Evolutionary conservation across 2,113 vertebrate species (phyloP).

Genomic region (Columba livia): DNA sequence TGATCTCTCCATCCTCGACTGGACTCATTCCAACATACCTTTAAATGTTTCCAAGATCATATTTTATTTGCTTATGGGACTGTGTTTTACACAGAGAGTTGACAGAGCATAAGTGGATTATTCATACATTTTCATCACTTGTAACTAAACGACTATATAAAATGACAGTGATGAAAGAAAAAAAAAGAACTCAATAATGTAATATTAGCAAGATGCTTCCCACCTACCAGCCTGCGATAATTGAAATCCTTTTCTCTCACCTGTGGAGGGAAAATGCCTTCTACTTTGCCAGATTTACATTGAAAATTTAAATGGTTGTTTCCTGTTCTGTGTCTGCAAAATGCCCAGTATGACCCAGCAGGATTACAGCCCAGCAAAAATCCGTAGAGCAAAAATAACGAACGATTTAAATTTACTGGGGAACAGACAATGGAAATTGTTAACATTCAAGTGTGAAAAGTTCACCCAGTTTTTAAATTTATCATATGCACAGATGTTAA

Average conservation of each 20-base stretch:
- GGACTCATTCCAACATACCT: neutral
- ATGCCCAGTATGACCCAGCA: neutral
- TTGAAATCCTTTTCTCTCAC: neutral
- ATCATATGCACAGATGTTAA: constrained; percentile 35
- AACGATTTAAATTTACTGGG: neutral
- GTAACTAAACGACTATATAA: neutral
- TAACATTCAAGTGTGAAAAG: constrained; percentile 20
- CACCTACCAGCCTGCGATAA: neutral
- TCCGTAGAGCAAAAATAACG: neutral
- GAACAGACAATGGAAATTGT: neutral
- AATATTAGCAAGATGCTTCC: neutral
- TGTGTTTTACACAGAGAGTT: neutral
- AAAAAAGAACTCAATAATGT: neutral
- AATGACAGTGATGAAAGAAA: neutral
- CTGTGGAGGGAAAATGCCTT: neutral
- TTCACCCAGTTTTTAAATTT: constrained; percentile 7
- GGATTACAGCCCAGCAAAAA: neutral
- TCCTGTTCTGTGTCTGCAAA: neutral
- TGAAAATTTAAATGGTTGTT: neutral
- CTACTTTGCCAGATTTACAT: neutral
- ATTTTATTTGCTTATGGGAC: neutral
- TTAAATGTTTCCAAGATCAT: neutral
- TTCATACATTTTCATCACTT: neutral
- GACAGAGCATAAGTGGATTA: neutral
- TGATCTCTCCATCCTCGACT: neutral